Evolutionary conservation across 2,797 vertebrate species (phyloP).

Genomic region (Trachops cirrhosus): DNA sequence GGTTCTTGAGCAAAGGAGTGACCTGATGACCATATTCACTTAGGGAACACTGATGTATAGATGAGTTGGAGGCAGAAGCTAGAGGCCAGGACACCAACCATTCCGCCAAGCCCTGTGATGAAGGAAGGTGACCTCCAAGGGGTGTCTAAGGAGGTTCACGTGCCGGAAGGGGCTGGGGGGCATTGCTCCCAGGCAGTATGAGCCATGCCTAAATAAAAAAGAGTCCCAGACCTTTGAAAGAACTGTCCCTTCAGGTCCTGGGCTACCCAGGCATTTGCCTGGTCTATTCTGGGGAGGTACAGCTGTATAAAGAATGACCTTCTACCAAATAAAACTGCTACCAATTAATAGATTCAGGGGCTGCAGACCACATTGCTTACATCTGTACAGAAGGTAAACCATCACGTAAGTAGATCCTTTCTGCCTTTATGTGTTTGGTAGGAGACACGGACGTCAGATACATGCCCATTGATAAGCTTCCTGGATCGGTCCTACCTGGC

Average conservation of each 20-base stretch:
- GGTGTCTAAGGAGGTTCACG: not conserved
- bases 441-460: not conserved
- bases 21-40: not conserved
- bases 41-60: not conserved
- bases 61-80: not conserved
- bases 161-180: not conserved
- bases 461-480: not conserved
- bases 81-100: not conserved
- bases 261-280: not conserved
- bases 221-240: not conserved
- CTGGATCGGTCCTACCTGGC: not conserved
- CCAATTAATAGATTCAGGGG: not conserved
- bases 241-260: not conserved
- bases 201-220: not conserved
- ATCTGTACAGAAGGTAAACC: not conserved
- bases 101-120: not conserved
- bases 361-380: not conserved
- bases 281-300: not conserved
- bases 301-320: not conserved
- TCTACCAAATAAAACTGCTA: not conserved
- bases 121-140: not conserved
- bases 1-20: not conserved
- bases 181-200: not conserved
- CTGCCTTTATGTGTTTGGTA: not conserved
- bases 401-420: not conserved